Evolutionary conservation across 2,888 invertebrate genomes (phyloP), one percentile per base, ranked within the genome.

Genomic region (Erebia aethiops): DNA sequence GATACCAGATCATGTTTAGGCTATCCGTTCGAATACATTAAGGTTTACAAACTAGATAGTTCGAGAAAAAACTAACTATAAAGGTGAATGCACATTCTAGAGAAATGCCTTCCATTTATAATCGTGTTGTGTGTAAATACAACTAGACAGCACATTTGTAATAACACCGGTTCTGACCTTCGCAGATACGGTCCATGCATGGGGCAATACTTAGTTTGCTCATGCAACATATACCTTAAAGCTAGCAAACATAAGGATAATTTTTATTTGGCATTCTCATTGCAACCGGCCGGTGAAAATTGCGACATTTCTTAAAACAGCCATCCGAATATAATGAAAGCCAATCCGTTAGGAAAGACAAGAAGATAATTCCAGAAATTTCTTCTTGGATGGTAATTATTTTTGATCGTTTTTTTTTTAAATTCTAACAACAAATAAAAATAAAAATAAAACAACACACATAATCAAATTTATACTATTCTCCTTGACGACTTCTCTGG

Each of bases 131-230:
- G 63, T 51, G 46, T 51, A 35, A 63, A 63, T 51, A 61, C 57
- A 63, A 63, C 63, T 63, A 63, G 63, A 26, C 51, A 63, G 43
- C 60, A 54, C 18, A 52, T 65, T 54, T 67, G 60, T 52, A 54
- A 41, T 51, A 60, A 60, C 60, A 60, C 65, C n/a, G 51, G 67
- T 67, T 60, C 41, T 67, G 67, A 67, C 67, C 67, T 67, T 67
- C 67, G 60, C 21, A 65, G 35, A 58, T 58, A 54, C 52, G 35
- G 41, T 54, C 26, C 65, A 16, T 41, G 54, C 10, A 13, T 67
- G 54, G 21, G 11, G 61, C 62, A 69, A 62, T 16, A 54, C 16
- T 16, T 9, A 14, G 8, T n/a, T 18, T 16, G 18, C 8, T 43
- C 18, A 11, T 43, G 4, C 2, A 61, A 61, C 7, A 13, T 61